Percentiles rank a stretch among this genome's conserved stretches.
Evolutionary conservation across 2,113 vertebrate genomes (phyloP).

Genomic region (Neolamprologus devosi): DNA sequence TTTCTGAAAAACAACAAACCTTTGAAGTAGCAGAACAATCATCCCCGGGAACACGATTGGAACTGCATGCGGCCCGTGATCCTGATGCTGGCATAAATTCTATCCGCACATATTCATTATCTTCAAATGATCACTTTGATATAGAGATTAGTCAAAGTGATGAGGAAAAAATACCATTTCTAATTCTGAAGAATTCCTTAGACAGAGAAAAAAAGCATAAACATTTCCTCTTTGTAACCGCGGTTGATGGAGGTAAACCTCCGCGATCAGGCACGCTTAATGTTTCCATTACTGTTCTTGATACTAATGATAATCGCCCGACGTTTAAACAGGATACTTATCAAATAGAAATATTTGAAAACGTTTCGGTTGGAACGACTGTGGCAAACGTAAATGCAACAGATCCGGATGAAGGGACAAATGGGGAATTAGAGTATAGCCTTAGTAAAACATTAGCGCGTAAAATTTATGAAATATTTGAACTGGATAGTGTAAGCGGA

Average conservation of each 20-base stretch:
- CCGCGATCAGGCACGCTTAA: conserved; percentile 26
- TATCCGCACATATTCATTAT: conserved; percentile 63
- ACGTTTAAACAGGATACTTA: conserved; percentile 51
- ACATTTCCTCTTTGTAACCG: conserved; percentile 38
- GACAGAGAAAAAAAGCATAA: conserved; percentile 48
- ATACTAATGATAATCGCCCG: conserved; percentile 63
- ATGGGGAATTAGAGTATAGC: conserved; percentile 35
- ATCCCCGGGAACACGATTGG: conserved; percentile 58
- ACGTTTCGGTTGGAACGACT: conserved; percentile 1
- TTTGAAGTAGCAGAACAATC: conserved; percentile 60
- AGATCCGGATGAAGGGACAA: conserved; percentile 16
- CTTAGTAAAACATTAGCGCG: conserved; percentile 1
- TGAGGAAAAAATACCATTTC: conserved; percentile 48
- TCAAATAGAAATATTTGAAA: conserved; percentile 38
- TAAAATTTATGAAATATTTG: conserved; percentile 18
- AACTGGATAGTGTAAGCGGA: conserved; percentile 23
- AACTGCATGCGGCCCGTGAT: conserved; percentile 70
- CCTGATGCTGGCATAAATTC: conserved; percentile 68
- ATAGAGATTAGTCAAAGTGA: conserved; percentile 34
- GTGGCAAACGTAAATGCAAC: not conserved
- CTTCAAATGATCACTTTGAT: conserved; percentile 55
- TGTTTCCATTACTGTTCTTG: conserved; percentile 54
- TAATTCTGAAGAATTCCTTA: conserved; percentile 54
- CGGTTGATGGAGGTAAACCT: conserved; percentile 66
- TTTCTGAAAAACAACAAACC: conserved; percentile 50